Percentiles rank a stretch among this genome's conserved stretches.
phyloP scores from a whole-genome alignment of 2,888 invertebrate genomes.

The Epinotia demarniana region DNA sequence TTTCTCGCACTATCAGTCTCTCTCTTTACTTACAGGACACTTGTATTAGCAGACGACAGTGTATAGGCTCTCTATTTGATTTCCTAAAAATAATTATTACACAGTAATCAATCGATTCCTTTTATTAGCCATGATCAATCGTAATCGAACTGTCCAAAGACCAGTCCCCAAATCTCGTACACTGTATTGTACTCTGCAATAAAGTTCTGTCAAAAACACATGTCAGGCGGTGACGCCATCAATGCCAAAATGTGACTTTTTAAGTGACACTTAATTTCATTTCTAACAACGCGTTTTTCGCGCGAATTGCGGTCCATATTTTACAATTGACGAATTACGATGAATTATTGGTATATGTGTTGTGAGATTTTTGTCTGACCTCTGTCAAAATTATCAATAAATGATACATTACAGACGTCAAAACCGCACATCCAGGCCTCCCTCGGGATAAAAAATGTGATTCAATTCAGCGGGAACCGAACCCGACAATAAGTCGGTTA shows the following conservation, averaged over 20 bases:
- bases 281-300: neutral
- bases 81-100: too few species aligned
- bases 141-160: too few species aligned
- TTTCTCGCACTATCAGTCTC: too few species aligned
- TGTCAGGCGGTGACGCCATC: constrained; percentile 2
- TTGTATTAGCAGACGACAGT: too few species aligned
- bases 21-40: too few species aligned
- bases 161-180: too few species aligned
- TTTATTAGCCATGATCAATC: too few species aligned
- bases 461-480: constrained; percentile 33
- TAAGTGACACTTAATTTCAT: neutral
- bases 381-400: constrained; percentile 33
- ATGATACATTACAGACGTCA: constrained; percentile 20
- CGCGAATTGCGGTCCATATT: neutral
- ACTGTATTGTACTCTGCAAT: neutral
- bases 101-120: too few species aligned
- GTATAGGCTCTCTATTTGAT: too few species aligned
- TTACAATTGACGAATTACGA: neutral
- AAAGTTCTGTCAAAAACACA: neutral
- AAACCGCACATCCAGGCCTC: constrained; percentile 8
- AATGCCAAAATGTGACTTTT: neutral
- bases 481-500: constrained; percentile 33
- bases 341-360: too few species aligned
- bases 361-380: neutral
- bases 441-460: constrained; percentile 32